phyloP scores from a whole-genome alignment of 2,797 vertebrate genomes.

The Scolopax rusticola region DNA sequence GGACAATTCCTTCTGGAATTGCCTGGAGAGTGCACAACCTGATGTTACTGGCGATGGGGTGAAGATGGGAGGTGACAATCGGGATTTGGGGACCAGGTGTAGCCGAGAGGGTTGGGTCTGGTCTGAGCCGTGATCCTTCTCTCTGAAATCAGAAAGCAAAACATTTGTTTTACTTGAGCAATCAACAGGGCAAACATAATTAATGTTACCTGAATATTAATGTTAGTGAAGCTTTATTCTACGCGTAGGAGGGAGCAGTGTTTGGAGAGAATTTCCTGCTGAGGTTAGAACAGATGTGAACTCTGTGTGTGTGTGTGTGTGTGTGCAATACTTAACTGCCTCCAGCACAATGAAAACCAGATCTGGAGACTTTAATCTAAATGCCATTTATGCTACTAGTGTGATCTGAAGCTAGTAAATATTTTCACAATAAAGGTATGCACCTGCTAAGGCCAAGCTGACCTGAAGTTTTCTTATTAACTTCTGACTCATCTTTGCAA shows the following conservation, averaged over 20 bases:
- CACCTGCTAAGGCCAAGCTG: fast-evolving
- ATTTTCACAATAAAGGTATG: fast-evolving
- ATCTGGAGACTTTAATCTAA: fast-evolving
- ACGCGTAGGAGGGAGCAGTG: neutral
- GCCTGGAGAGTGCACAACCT: neutral
- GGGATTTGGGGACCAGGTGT: neutral
- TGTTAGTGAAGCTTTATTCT: neutral
- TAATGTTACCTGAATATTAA: too few species aligned
- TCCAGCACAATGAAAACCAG: fast-evolving
- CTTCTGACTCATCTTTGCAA: neutral
- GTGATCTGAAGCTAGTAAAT: neutral
- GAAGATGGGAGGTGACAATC: neutral
- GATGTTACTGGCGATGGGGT: fast-evolving
- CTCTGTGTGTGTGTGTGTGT: too few species aligned
- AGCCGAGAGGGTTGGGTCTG: fast-evolving
- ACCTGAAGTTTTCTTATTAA: neutral
- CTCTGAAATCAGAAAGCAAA: neutral
- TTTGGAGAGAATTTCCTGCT: neutral
- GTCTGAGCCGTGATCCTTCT: fast-evolving
- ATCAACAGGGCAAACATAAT: fast-evolving
- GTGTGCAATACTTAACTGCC: neutral
- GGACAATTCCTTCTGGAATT: neutral
- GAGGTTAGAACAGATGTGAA: fast-evolving
- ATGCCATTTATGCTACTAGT: fast-evolving
- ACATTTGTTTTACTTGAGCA: neutral